Percentiles rank a stretch among this genome's conserved stretches.
phyloP scores from a whole-genome alignment of 2,113 vertebrate genomes.

The Corythaeola cristata region DNA sequence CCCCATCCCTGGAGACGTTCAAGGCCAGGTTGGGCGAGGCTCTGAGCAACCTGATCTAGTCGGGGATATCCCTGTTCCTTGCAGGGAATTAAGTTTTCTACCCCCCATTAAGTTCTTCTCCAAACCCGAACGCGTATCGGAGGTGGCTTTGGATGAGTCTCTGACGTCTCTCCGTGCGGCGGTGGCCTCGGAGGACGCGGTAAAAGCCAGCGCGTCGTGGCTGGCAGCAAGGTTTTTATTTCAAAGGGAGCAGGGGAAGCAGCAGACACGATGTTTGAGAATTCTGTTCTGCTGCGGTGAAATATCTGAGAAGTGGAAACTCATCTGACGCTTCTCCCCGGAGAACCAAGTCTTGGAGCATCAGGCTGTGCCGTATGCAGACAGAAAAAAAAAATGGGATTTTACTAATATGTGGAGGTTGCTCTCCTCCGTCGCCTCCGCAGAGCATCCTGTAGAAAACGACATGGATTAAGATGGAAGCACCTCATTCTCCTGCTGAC shows the following conservation, averaged over 20 bases:
- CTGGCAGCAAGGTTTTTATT: background rate
- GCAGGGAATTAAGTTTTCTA: background rate
- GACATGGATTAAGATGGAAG: accelerated
- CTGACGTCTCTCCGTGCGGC: background rate
- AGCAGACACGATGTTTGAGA: background rate
- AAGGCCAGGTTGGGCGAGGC: no score
- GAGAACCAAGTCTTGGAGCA: background rate
- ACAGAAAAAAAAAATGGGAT: background rate
- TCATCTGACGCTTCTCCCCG: background rate
- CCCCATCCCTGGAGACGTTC: no score
- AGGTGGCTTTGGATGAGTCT: background rate
- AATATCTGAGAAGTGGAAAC: background rate
- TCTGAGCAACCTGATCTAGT: no score
- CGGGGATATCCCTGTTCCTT: no score
- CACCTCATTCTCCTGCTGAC: background rate
- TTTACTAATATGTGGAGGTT: background rate
- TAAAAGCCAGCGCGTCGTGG: background rate
- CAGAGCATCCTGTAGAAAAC: background rate
- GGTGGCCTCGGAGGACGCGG: background rate
- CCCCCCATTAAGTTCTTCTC: background rate
- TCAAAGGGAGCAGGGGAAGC: background rate
- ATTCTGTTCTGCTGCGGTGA: background rate
- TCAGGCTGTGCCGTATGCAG: background rate
- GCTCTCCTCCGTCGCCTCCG: background rate
- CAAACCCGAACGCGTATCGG: background rate